phyloP scores from a whole-genome alignment of 2,888 invertebrate genomes.

The Biston stratarius region DNA sequence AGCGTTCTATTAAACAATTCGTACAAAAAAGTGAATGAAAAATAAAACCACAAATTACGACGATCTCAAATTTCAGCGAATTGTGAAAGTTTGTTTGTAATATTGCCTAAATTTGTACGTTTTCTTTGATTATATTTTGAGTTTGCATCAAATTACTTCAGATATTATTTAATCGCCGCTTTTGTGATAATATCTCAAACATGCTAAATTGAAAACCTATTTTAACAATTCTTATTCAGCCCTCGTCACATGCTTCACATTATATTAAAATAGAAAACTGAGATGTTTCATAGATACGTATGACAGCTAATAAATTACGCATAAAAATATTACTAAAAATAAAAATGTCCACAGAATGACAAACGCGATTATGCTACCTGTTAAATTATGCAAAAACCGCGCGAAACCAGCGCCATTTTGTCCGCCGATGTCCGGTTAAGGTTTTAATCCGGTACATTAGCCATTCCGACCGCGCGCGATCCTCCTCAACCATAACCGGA shows the following conservation, averaged over 20 bases:
- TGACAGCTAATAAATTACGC: constrained; percentile 9
- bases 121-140: constrained; percentile 1
- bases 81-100: constrained; percentile 11
- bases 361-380: constrained; percentile 47
- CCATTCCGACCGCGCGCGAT: constrained; percentile 56
- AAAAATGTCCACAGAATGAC: constrained; percentile 47
- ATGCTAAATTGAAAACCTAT: neutral
- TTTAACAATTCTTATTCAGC: neutral
- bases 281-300: neutral
- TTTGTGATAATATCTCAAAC: neutral
- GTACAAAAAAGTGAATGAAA: constrained; percentile 2
- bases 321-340: constrained; percentile 42
- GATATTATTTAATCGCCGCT: neutral
- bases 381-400: constrained; percentile 57
- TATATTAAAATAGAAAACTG: too few species aligned
- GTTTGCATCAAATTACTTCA: constrained; percentile 7
- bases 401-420: constrained; percentile 57
- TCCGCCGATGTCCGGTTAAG: constrained; percentile 45
- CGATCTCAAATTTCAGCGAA: constrained; percentile 5
- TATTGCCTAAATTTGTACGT: constrained; percentile 3
- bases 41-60: constrained; percentile 8
- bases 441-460: constrained; percentile 58
- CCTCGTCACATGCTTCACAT: too few species aligned
- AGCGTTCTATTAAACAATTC: neutral
- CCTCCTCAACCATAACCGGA: constrained; percentile 50